Evolutionary conservation across 2,888 invertebrate species (phyloP).

Genomic region (Odontomyia ornata): DNA sequence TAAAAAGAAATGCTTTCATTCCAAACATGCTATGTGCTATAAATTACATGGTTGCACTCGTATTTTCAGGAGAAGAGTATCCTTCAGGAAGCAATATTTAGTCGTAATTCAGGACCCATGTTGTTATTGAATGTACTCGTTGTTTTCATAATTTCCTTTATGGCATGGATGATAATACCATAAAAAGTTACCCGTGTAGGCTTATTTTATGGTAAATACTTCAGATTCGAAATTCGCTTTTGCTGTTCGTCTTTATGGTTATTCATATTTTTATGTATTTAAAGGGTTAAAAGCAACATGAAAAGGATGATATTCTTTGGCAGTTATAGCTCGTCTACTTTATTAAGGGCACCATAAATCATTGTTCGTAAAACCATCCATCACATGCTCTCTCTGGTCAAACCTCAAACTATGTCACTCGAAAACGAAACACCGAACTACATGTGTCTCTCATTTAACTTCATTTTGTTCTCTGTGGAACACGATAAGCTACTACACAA

Average conservation of each 20-base stretch:
- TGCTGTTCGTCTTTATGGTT: background rate
- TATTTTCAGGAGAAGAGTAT: background rate
- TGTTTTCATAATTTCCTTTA: background rate
- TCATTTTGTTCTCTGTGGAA: background rate
- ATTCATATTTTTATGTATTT: background rate
- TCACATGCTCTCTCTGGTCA: no score
- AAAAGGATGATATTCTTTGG: no score
- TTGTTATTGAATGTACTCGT: background rate
- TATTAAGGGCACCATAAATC: no score
- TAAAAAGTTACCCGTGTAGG: background rate
- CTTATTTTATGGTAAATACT: no score
- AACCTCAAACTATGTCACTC: no score
- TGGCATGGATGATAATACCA: background rate
- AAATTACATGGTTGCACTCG: background rate
- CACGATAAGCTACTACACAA: conserved; percentile 34
- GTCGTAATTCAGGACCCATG: background rate
- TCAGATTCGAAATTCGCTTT: no score
- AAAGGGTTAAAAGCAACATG: background rate
- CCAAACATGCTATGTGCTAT: background rate
- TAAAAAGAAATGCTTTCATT: background rate
- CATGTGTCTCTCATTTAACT: conserved; percentile 16
- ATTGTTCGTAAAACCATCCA: no score
- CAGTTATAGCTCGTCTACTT: no score
- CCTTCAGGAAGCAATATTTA: background rate
- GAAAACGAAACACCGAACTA: background rate